These are phyloP conservation scores for Tadarida brasiliensis DNA, from an alignment of 2,797 vertebrate genomes.

Conservation along the genomic window DNA sequence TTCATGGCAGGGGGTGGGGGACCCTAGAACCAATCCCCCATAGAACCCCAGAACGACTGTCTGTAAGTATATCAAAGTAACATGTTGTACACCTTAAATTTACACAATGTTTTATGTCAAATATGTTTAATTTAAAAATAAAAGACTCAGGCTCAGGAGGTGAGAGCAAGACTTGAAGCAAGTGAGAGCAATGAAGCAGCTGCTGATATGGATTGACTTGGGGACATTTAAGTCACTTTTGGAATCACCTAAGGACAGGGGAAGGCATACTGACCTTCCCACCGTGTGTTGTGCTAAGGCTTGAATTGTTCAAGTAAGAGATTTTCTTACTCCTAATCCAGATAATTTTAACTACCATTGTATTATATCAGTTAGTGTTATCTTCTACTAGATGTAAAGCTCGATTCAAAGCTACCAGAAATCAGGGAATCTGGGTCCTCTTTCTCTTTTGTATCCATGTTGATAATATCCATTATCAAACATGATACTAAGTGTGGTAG, in stretches of 20 bases:
- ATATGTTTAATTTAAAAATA: too few species aligned
- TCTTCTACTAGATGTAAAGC: background rate
- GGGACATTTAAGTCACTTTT: background rate
- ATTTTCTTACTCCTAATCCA: background rate
- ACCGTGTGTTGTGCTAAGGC: too few species aligned
- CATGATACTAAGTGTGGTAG: background rate
- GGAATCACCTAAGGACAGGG: background rate
- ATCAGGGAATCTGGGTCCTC: background rate
- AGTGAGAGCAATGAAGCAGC: fast-evolving
- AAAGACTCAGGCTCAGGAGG: background rate
- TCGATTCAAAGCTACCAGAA: background rate
- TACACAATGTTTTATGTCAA: background rate
- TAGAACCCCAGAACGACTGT: background rate
- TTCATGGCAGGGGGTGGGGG: background rate
- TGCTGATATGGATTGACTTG: background rate
- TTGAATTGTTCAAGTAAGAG: background rate
- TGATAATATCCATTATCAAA: background rate
- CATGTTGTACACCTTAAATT: background rate
- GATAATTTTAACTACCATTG: background rate
- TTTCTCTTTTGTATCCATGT: background rate
- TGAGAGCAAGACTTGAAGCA: background rate
- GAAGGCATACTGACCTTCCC: background rate
- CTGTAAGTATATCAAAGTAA: background rate
- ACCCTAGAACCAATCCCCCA: background rate
- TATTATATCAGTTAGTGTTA: background rate